These are phyloP conservation scores for Coranthus polyacanthus DNA, from an alignment of 2,797 vertebrate genomes.

Conservation along the genomic window DNA sequence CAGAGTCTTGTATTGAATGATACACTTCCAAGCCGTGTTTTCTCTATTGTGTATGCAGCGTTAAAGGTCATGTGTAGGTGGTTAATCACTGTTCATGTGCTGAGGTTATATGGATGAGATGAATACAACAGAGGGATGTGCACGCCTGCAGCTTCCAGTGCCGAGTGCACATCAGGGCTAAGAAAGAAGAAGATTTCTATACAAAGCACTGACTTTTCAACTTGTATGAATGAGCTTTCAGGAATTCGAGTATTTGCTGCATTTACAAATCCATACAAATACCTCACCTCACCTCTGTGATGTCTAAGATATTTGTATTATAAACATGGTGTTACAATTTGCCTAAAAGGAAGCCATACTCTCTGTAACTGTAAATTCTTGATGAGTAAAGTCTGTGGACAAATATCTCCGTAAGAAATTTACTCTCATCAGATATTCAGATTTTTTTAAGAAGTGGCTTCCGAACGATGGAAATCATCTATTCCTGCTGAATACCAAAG, in stretches of 20 bases:
- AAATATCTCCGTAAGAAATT: conserved; percentile 8
- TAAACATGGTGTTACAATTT: conserved; percentile 8
- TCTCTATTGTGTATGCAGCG: conserved; percentile 37
- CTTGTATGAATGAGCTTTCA: background rate
- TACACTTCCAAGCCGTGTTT: conserved; percentile 29
- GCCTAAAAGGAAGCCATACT: conserved; percentile 13
- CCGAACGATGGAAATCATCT: conserved; percentile 8
- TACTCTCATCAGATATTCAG: conserved; percentile 8
- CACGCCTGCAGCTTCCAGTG: conserved; percentile 45
- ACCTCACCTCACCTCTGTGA: background rate
- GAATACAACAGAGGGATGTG: conserved; percentile 33
- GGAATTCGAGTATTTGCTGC: background rate
- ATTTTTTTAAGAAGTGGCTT: conserved; percentile 10
- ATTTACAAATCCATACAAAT: background rate
- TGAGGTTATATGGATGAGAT: conserved; percentile 53
- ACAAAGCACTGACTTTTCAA: conserved; percentile 3
- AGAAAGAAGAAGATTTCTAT: conserved; percentile 4
- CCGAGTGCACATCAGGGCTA: conserved; percentile 1
- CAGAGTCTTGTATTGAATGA: conserved; percentile 8
- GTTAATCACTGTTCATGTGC: conserved; percentile 59
- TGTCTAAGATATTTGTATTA: background rate
- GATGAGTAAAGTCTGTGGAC: conserved; percentile 4
- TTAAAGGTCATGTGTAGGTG: conserved; percentile 65
- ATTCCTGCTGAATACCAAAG: background rate
- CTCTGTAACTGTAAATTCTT: conserved; percentile 16